Conservation (phyloP, 2,888 invertebrate species). For the Norana najaformis region DNA sequence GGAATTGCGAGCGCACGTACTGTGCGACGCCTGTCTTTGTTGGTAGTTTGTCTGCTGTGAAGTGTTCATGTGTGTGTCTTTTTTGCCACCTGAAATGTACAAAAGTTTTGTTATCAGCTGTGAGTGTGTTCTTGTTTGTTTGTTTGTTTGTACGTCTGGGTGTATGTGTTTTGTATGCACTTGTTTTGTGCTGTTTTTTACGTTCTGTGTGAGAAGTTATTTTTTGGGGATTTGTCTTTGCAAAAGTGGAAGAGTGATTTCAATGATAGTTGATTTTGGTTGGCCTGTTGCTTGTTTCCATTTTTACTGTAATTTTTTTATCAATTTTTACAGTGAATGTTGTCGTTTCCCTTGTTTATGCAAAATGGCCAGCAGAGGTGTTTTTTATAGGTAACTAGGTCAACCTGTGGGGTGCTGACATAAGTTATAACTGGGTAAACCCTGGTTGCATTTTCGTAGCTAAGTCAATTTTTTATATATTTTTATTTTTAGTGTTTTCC, state of each 20-base stretch:
- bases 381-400: not conserved
- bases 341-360: not conserved
- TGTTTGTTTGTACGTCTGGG: not conserved
- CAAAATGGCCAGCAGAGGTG: not conserved
- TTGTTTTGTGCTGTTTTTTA: not conserved
- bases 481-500: not conserved
- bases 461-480: constrained; percentile 13
- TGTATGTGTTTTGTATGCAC: not conserved
- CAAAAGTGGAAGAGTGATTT: constrained; percentile 3
- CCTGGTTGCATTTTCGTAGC: not conserved
- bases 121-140: not conserved
- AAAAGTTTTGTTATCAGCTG: not conserved
- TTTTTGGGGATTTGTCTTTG: not conserved
- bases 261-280: not conserved
- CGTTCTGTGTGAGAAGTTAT: not conserved
- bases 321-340: constrained; percentile 13
- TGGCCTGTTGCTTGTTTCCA: not conserved
- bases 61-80: not conserved
- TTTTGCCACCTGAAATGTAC: not conserved
- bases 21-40: not conserved
- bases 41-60: no score
- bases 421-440: not conserved
- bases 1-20: not conserved
- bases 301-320: constrained; percentile 1
- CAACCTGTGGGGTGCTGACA: constrained; percentile 4